These are phyloP conservation scores for Morpho deidamia DNA, from an alignment of 2,888 invertebrate genomes.

Conservation along the genomic window DNA sequence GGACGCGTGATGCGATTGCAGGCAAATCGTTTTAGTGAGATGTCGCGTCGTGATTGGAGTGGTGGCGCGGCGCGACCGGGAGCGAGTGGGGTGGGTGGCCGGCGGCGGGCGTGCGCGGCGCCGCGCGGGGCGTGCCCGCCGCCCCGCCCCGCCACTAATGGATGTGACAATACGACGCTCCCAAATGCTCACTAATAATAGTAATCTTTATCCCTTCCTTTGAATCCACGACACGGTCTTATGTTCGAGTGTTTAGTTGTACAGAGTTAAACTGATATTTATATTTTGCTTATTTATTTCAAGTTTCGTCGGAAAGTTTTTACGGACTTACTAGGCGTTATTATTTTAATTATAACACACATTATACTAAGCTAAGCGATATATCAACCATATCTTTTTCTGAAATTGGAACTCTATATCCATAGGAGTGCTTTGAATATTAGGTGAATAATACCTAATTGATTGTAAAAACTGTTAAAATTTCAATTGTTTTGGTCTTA, in stretches of 20 bases:
- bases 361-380: too few species aligned
- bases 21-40: constrained; percentile 66
- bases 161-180: constrained; percentile 75
- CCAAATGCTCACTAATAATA: constrained; percentile 53
- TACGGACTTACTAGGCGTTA: background rate
- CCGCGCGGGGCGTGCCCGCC: constrained; percentile 45
- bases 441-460: too few species aligned
- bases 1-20: constrained; percentile 64
- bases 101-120: constrained; percentile 28
- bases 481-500: too few species aligned
- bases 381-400: too few species aligned
- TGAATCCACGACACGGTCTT: constrained; percentile 15
- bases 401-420: too few species aligned
- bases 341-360: too few species aligned
- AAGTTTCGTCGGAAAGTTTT: background rate
- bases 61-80: constrained; percentile 23
- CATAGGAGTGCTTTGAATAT: too few species aligned
- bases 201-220: constrained; percentile 64
- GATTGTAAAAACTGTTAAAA: too few species aligned
- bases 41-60: constrained; percentile 32
- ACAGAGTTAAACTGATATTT: background rate
- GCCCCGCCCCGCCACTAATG: constrained; percentile 64
- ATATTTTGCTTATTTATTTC: background rate
- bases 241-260: background rate
- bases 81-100: constrained; percentile 39